Conservation (phyloP, 2,113 vertebrate species). For the Scopus umbretta region DNA sequence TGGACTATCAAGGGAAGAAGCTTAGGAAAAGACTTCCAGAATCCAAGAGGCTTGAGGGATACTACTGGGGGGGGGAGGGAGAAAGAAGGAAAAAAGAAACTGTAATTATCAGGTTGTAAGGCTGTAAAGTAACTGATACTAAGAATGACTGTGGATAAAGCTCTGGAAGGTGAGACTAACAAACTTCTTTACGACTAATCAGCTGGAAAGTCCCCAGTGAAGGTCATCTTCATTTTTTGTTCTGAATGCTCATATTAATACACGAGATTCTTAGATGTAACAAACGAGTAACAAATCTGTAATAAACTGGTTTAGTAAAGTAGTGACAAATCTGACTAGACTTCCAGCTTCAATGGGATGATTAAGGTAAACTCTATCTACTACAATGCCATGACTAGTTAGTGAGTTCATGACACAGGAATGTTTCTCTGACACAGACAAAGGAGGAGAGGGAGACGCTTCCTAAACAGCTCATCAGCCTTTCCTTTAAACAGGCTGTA, state of each 20-base stretch:
- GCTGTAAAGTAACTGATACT: not conserved
- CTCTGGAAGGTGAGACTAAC: not conserved
- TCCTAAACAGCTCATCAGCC: not conserved
- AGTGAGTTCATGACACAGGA: not conserved
- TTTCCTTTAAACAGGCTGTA: not conserved
- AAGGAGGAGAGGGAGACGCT: not conserved
- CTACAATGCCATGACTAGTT: not conserved
- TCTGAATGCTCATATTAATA: not conserved
- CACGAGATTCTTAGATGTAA: not conserved
- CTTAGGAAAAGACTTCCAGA: not conserved
- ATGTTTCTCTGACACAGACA: not conserved
- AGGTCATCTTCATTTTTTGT: not conserved
- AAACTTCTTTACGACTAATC: not conserved
- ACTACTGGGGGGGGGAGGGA: rapidly evolving
- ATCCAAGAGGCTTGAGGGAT: not conserved
- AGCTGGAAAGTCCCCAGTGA: not conserved
- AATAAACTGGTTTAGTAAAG: not conserved
- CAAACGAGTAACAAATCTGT: not conserved
- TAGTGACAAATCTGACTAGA: not conserved
- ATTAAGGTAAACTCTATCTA: not conserved
- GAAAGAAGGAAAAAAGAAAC: not conserved
- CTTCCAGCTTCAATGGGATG: not conserved
- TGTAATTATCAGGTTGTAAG: not conserved
- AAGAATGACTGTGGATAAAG: not conserved
- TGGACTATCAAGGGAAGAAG: not conserved